Conservation (phyloP, 1,140 invertebrate species). For the Rhysida immarginata region DNA sequence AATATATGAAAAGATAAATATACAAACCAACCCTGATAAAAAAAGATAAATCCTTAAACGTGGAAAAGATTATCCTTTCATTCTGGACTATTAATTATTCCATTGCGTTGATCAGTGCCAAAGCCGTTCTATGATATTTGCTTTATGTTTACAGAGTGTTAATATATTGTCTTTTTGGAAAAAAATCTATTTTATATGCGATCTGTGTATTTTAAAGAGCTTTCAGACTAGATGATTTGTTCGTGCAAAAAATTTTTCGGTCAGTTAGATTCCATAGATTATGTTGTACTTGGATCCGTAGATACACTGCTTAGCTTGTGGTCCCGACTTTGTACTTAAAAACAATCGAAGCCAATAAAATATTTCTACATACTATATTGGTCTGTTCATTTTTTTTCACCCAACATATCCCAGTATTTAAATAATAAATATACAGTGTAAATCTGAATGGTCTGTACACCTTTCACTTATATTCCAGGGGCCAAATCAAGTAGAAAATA, state of each 20-base stretch:
- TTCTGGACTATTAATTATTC: too few species aligned
- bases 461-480: too few species aligned
- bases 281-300: not conserved
- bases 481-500: too few species aligned
- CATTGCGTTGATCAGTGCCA: not conserved
- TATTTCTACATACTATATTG: not conserved
- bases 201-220: not conserved
- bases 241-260: not conserved
- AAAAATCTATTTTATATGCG: slow-evolving; percentile 1
- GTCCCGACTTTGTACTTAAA: slow-evolving; percentile 1
- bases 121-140: not conserved
- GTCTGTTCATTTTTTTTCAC: too few species aligned
- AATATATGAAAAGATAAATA: not conserved
- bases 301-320: slow-evolving; percentile 1
- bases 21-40: too few species aligned
- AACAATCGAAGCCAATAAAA: not conserved
- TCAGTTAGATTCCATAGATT: too few species aligned
- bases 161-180: not conserved
- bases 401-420: too few species aligned
- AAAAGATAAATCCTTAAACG: too few species aligned
- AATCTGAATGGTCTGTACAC: too few species aligned
- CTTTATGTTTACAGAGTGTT: not conserved
- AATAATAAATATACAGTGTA: too few species aligned
- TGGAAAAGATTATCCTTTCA: too few species aligned
- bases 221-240: not conserved